phyloP scores from a whole-genome alignment of 2,888 invertebrate species.

The Anthophora plumipes region DNA sequence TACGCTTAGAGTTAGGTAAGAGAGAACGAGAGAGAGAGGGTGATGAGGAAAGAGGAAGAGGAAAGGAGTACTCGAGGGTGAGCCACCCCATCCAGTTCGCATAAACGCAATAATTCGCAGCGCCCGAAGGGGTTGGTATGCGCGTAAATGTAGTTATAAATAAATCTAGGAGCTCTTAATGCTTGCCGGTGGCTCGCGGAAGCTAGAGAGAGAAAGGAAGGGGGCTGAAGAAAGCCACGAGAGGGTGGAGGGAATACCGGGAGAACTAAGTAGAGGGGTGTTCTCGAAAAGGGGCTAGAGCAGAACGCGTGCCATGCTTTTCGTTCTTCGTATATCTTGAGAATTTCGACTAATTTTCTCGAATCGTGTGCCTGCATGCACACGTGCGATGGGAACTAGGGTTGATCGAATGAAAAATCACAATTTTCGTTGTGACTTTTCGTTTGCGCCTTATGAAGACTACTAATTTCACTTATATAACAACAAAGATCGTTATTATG shows the following conservation, averaged over 20 bases:
- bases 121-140: slow-evolving; percentile 78
- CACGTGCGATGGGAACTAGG: neutral
- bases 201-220: slow-evolving; percentile 41
- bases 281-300: slow-evolving; percentile 42
- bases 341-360: slow-evolving; percentile 14
- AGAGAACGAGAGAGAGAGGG: too few species aligned
- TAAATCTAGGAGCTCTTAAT: slow-evolving; percentile 85
- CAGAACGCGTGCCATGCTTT: slow-evolving; percentile 55
- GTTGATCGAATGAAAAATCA: neutral
- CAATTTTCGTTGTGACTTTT: too few species aligned
- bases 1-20: too few species aligned
- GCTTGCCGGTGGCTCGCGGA: slow-evolving; percentile 76
- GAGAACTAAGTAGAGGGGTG: slow-evolving; percentile 42
- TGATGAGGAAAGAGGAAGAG: too few species aligned
- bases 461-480: too few species aligned
- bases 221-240: slow-evolving; percentile 43
- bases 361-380: slow-evolving; percentile 8
- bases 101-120: slow-evolving; percentile 81
- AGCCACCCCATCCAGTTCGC: slow-evolving; percentile 65
- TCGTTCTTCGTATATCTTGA: slow-evolving; percentile 15
- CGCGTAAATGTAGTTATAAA: slow-evolving; percentile 85
- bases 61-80: slow-evolving; percentile 9
- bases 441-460: too few species aligned
- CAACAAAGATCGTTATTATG: too few species aligned
- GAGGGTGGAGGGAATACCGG: slow-evolving; percentile 26